Evolutionary conservation across 2,888 invertebrate genomes (phyloP).

Genomic region (Steinernema hermaphroditum): DNA sequence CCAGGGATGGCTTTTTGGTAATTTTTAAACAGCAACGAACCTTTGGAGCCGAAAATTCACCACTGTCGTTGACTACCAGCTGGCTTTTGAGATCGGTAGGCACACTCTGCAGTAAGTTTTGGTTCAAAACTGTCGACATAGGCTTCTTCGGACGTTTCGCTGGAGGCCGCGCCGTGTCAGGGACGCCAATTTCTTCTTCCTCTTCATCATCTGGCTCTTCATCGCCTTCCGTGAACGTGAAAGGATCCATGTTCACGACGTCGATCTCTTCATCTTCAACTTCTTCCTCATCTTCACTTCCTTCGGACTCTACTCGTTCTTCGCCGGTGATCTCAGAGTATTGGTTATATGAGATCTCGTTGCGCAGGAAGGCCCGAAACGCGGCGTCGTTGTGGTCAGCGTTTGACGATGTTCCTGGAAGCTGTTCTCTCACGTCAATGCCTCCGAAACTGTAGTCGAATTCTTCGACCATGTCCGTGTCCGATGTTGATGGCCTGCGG

Average conservation of each 20-base stretch:
- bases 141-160: neutral
- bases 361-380: neutral
- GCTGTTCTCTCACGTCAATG: neutral
- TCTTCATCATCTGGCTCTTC: neutral
- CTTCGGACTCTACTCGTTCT: neutral
- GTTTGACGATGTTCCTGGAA: neutral
- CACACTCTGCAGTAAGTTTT: neutral
- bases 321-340: neutral
- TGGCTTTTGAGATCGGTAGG: constrained; percentile 5
- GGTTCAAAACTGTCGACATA: neutral
- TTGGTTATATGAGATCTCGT: neutral
- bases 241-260: neutral
- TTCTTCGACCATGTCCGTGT: neutral
- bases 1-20: neutral
- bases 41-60: neutral
- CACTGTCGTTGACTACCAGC: neutral
- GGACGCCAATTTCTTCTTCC: neutral
- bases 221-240: neutral
- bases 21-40: neutral
- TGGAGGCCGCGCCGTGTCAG: neutral
- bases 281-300: neutral
- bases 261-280: neutral
- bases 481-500: neutral
- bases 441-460: constrained; percentile 13
- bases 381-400: neutral